A percentile compares a stretch with the other conserved stretches of the same genome.
Evolutionary conservation across 2,888 invertebrate genomes (phyloP).

Genomic region (Catonia carolina): DNA sequence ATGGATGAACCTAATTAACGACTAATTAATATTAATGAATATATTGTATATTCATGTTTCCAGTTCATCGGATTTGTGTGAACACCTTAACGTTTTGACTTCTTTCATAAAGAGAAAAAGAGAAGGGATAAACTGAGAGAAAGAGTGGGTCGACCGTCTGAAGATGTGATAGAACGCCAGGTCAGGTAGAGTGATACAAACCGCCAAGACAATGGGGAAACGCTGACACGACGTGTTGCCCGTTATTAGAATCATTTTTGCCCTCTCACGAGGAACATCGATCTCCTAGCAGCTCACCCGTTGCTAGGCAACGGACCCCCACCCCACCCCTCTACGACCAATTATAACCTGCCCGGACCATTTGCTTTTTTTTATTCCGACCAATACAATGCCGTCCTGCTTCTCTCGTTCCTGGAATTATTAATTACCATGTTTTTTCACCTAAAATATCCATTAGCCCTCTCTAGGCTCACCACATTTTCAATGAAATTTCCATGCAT

Average conservation of each 20-base stretch:
- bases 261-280: constrained; percentile 12
- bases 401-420: constrained; percentile 4
- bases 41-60: too few relatives aligned
- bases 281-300: constrained; percentile 1
- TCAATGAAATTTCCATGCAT: too few relatives aligned
- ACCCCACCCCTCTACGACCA: neutral
- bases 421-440: constrained; percentile 8
- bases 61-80: too few relatives aligned
- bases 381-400: constrained; percentile 6
- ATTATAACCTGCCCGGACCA: constrained; percentile 14
- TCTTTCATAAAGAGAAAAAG: too few relatives aligned
- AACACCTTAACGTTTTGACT: too few relatives aligned
- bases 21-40: too few relatives aligned
- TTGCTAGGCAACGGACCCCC: constrained; percentile 8
- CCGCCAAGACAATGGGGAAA: too few relatives aligned
- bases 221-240: neutral
- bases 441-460: constrained; percentile 7
- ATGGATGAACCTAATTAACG: too few relatives aligned
- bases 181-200: too few relatives aligned
- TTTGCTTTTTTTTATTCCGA: constrained; percentile 9
- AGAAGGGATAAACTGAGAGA: too few relatives aligned
- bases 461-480: neutral
- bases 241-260: constrained; percentile 14
- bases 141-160: too few relatives aligned
- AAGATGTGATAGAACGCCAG: too few relatives aligned